phyloP scores from a whole-genome alignment of 2,797 vertebrate genomes.

The Eospalax fontanierii region DNA sequence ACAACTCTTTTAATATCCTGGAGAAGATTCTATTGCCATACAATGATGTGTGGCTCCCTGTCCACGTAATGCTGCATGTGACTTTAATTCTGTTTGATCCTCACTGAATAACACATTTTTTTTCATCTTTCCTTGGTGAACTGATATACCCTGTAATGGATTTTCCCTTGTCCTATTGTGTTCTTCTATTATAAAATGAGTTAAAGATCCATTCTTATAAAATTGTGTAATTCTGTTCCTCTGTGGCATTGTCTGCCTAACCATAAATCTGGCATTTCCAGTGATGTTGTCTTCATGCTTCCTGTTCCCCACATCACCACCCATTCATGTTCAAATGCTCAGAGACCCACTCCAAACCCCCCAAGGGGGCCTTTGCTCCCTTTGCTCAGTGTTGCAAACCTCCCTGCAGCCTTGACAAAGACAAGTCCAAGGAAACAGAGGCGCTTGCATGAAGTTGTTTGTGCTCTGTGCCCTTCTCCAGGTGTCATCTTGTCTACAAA shows the following conservation, averaged over 20 bases:
- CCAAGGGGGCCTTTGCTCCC: neutral
- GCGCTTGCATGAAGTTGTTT: neutral
- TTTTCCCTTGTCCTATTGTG: constrained; percentile 38
- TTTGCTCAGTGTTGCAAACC: neutral
- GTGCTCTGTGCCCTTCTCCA: constrained; percentile 58
- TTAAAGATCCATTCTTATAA: constrained; percentile 47
- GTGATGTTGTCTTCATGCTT: neutral
- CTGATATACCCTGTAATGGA: neutral
- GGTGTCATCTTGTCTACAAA: constrained; percentile 78
- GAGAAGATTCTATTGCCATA: neutral
- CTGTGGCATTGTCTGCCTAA: neutral
- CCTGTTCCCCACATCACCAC: neutral
- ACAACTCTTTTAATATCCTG: neutral
- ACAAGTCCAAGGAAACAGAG: neutral
- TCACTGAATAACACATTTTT: neutral
- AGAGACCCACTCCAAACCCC: neutral
- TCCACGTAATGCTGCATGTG: neutral
- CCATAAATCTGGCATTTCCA: constrained; percentile 54
- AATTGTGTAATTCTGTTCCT: constrained; percentile 8
- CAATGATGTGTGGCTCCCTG: neutral
- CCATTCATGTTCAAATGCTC: constrained; percentile 7
- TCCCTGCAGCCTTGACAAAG: neutral
- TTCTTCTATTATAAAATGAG: constrained; percentile 51
- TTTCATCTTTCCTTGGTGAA: neutral
- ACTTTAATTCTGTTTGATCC: neutral